Base-by-base conservation (phyloP, 2,113 vertebrate species). In the Protobothrops mucrosquamatus region DNA sequence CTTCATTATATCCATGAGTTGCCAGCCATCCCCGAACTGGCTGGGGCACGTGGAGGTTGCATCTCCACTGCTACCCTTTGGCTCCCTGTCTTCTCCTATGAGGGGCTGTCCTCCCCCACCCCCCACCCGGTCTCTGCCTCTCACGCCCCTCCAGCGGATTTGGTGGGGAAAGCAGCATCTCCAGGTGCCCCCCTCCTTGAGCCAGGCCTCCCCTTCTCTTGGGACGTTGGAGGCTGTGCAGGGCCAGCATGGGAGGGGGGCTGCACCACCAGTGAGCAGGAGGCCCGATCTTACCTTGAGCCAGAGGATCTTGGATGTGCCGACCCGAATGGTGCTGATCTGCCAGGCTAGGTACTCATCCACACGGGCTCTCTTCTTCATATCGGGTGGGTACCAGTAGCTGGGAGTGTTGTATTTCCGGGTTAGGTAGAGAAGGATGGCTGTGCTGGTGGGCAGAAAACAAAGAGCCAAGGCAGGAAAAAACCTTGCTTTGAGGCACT, bases 261-360 rank as follows among this genome's bases (percentile, higher is more conserved):
- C 87, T 11, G n/a, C 69, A 34, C 15, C n/a, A 0, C n/a, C 15
- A 39, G 15, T 74, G 64, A 39, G n/a, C 15, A 2, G 29, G 29
- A 5, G 1, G 12, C 20, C 34, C 12, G 26, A 87, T 74, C 95
- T 96, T 86, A 97, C 97, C 96, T 97, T 97, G 90, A 97, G 96
- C 97, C 97, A 97, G 90, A 97, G 96, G 92, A 98, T 96, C 94
- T 98, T 98, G 0, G 98, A 97, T 14, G 98, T 98, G 1, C 97
- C 96, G 0, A 81, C 88, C 39, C 98, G 61, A 94, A 97, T 96
- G 94, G 97, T 97, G 0, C 95, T 54, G 2, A 98, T 98, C 94
- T 98, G 98, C 98, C 98, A 99, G 0, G 98, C 97, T 55, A 98
- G 96, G 93, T 98, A 98, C 92, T 99, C 98, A 0, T 98, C 98